Percentiles rank a stretch among this genome's conserved stretches.
Conservation (phyloP, 2,888 invertebrate species). For the Tortricodes alternella region DNA sequence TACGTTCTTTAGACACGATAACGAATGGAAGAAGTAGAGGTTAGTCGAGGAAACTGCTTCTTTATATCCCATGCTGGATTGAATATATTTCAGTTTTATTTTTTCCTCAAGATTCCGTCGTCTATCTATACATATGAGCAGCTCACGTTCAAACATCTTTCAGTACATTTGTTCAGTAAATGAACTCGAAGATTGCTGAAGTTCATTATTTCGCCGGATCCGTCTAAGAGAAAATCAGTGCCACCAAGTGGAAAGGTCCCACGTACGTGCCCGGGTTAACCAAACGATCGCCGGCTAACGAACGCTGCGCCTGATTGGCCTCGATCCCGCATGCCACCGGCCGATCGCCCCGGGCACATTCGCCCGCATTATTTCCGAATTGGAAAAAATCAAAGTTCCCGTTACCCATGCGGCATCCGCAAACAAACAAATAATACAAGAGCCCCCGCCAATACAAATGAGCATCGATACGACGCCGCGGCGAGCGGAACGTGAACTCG, state of each 20-base stretch:
- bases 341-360: constrained; percentile 67
- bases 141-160: constrained; percentile 10
- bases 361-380: constrained; percentile 77
- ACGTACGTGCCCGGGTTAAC: constrained; percentile 75
- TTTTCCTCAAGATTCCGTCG: background rate
- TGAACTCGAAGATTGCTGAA: constrained; percentile 61
- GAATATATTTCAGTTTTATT: background rate
- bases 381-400: constrained; percentile 80
- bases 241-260: constrained; percentile 75
- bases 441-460: constrained; percentile 78
- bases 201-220: constrained; percentile 63
- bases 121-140: background rate
- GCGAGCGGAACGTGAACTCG: constrained; percentile 71
- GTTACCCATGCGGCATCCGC: constrained; percentile 73
- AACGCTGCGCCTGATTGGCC: constrained; percentile 70
- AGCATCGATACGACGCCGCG: constrained; percentile 69
- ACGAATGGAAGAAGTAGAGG: too few relatives aligned
- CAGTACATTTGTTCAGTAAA: constrained; percentile 54
- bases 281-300: constrained; percentile 68
- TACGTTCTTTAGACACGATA: too few relatives aligned
- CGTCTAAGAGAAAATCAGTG: constrained; percentile 73
- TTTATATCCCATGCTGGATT: background rate
- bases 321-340: constrained; percentile 41
- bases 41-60: too few relatives aligned
- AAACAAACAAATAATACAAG: constrained; percentile 81